Evolutionary conservation across 2,113 vertebrate species (phyloP), one percentile per base, ranked within the genome.

Genomic region (Climacteris rufus): DNA sequence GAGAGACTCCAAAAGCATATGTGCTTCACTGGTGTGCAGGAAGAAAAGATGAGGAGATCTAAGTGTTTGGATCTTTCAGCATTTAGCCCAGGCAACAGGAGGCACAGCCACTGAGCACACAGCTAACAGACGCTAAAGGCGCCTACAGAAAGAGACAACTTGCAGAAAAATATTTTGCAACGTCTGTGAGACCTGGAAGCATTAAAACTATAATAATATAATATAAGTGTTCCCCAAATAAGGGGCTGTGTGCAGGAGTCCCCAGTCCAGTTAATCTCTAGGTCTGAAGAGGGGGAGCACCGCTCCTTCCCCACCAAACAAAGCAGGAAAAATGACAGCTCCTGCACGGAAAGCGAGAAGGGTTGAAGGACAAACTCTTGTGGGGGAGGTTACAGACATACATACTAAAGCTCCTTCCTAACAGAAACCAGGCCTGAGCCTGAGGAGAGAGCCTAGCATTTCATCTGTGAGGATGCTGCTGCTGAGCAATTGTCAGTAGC

Each of bases 181-280:
- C 0, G 1, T 42, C 47, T 14, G 2, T 4, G 10, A 87, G 40
- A 52, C 7, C 12, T 3, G 2, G 31, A 69, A 61, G 47, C 45
- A 31, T 24, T 42, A 35, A 54, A 93, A 76, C 9, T 5, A 20
- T n/a, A n/a, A n/a, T n/a, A n/a, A n/a, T n/a, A n/a, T n/a, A n/a
- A 47, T 2, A 0, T 17, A 21, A 44, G 15, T 12, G 15, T 40
- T 59, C n/a, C 50, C n/a, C 68, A 66, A 18, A 66, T 5, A 18
- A 35, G n/a, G n/a, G n/a, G 87, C 68, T 68, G 33, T 15, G 35
- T 31, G 53, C 25, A 47, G 64, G 12, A 66, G 40, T 35, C 6
- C 53, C 45, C 37, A 25, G 22, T 21, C 10, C 50, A 78, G 15
- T n/a, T 80, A 18, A 53, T 53, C 27, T 69, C n/a, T 16, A 57